These are phyloP conservation scores for Plagiodera versicolora DNA, from an alignment of 2,888 invertebrate genomes.

Conservation along the genomic window DNA sequence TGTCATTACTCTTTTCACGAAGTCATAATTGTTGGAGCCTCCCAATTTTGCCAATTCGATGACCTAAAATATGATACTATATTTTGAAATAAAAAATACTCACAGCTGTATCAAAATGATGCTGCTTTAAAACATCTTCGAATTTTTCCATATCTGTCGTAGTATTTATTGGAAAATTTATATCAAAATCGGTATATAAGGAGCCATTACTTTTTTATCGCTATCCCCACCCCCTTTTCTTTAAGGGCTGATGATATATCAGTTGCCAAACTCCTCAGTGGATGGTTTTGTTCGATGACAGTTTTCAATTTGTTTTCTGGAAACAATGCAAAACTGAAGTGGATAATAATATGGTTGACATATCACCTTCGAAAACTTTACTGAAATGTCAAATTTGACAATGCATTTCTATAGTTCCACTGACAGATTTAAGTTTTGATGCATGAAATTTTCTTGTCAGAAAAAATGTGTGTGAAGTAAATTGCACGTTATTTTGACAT, in stretches of 20 bases:
- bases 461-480: too few relatives aligned
- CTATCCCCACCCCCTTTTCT: neutral
- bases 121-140: neutral
- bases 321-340: constrained; percentile 3
- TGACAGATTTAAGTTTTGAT: too few relatives aligned
- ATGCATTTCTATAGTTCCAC: too few relatives aligned
- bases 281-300: constrained; percentile 9
- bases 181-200: neutral
- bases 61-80: neutral
- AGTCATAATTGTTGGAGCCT: neutral
- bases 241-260: neutral
- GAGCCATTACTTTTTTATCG: neutral
- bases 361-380: too few relatives aligned
- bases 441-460: too few relatives aligned
- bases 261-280: constrained; percentile 6
- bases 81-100: neutral
- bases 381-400: too few relatives aligned
- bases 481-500: too few relatives aligned
- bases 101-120: constrained; percentile 1
- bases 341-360: neutral
- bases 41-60: constrained; percentile 2
- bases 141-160: neutral
- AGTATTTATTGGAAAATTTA: constrained; percentile 1
- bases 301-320: constrained; percentile 5
- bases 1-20: neutral